These are phyloP conservation scores for Sinella curviseta DNA, from an alignment of 1,140 invertebrate species.

Conservation along the genomic window DNA sequence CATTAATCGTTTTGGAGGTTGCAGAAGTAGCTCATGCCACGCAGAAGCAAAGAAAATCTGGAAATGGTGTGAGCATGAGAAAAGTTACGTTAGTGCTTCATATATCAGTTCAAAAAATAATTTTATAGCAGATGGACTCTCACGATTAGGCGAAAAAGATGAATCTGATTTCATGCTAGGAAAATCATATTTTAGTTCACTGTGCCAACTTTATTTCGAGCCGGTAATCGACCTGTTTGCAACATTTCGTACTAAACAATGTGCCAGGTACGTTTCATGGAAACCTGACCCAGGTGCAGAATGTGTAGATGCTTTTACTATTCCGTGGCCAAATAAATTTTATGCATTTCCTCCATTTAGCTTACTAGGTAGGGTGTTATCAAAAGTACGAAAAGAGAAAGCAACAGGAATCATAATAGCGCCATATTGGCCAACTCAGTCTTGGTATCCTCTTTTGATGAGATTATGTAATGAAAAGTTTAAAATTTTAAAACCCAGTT, in stretches of 20 bases:
- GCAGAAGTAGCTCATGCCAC: not conserved
- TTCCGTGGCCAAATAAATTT: not conserved
- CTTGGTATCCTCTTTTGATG: not conserved
- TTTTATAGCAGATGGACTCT: not conserved
- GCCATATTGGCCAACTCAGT: conserved; percentile 11
- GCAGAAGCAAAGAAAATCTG: conserved; percentile 26
- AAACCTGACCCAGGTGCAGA: not conserved
- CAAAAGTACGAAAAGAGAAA: not conserved
- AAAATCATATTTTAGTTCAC: not conserved
- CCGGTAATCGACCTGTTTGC: conserved; percentile 16
- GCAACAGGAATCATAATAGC: not conserved
- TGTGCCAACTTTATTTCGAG: not conserved
- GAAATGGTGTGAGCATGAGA: conserved; percentile 7
- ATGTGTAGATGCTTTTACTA: conserved; percentile 12
- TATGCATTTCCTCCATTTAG: conserved; percentile 22
- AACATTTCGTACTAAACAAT: not conserved
- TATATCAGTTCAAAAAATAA: conserved; percentile 2
- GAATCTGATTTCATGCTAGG: not conserved
- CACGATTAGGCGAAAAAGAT: not conserved
- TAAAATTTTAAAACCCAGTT: not conserved
- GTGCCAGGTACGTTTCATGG: conserved; percentile 10
- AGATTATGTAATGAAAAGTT: not conserved
- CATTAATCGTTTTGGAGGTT: conserved; percentile 36
- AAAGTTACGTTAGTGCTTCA: not conserved
- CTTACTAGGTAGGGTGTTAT: not conserved